These are phyloP conservation scores for Mimumesa dahlbomi DNA, from an alignment of 2,888 invertebrate species.

Conservation along the genomic window DNA sequence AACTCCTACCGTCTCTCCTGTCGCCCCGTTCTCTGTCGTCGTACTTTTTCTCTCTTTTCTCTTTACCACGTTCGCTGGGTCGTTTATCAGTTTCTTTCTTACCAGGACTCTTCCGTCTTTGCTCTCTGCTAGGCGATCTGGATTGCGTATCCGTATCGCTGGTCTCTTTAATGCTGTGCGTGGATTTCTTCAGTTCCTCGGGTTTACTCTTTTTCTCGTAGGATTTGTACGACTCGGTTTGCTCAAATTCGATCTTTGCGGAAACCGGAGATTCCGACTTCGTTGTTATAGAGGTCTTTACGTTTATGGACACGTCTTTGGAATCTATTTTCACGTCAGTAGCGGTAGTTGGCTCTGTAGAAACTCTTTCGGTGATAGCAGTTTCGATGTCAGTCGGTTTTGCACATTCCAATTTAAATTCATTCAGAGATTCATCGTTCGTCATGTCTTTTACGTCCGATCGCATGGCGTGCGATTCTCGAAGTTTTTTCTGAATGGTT, in stretches of 20 bases:
- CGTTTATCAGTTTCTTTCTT: slow-evolving; percentile 66
- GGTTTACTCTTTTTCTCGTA: slow-evolving; percentile 22
- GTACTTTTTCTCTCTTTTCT: slow-evolving; percentile 56
- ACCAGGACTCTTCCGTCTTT: slow-evolving; percentile 65
- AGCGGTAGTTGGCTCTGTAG: slow-evolving; percentile 4
- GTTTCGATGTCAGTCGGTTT: neutral
- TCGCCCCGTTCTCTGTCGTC: slow-evolving; percentile 57
- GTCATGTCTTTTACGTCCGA: slow-evolving; percentile 12
- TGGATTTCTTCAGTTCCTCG: slow-evolving; percentile 32
- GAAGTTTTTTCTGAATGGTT: slow-evolving; percentile 57
- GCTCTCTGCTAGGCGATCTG: slow-evolving; percentile 64
- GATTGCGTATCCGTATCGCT: slow-evolving; percentile 40
- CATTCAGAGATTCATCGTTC: slow-evolving; percentile 12
- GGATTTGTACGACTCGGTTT: slow-evolving; percentile 32
- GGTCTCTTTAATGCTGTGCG: slow-evolving; percentile 29
- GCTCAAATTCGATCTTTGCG: slow-evolving; percentile 18
- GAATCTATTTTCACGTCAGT: slow-evolving; percentile 33
- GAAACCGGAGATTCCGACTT: slow-evolving; percentile 27
- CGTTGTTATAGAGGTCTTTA: slow-evolving; percentile 23
- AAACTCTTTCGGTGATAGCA: neutral
- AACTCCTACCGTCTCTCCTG: slow-evolving; percentile 40
- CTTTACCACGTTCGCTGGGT: slow-evolving; percentile 64
- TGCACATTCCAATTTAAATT: slow-evolving; percentile 35
- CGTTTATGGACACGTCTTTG: slow-evolving; percentile 30
- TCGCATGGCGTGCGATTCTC: slow-evolving; percentile 35